Conservation (phyloP, 2,113 vertebrate species). For the Aplodontia rufa region DNA sequence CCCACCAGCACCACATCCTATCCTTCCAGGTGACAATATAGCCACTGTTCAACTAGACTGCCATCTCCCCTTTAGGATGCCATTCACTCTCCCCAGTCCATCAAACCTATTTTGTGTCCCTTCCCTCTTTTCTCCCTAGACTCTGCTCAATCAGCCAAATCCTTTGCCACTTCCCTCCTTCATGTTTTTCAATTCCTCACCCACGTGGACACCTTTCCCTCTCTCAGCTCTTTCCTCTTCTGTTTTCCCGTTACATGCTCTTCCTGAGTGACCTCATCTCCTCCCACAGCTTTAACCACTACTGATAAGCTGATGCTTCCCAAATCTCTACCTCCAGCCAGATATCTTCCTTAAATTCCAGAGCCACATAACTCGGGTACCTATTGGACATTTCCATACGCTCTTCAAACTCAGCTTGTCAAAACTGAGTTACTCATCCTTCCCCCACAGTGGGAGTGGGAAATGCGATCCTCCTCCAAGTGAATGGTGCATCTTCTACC, state of each 20-base stretch:
- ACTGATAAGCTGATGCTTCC: neutral
- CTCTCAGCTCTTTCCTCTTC: neutral
- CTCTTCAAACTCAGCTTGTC: conserved; percentile 21
- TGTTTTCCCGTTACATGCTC: neutral
- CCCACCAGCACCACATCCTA: neutral
- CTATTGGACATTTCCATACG: conserved; percentile 17
- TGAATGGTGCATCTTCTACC: neutral
- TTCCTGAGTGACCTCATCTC: neutral
- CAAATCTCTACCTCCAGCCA: neutral
- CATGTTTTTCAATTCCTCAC: neutral
- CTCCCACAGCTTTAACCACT: neutral
- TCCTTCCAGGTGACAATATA: neutral
- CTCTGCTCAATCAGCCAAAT: neutral
- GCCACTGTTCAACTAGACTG: neutral
- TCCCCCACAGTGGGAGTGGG: neutral
- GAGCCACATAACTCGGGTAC: neutral
- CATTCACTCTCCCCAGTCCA: neutral
- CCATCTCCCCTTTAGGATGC: neutral
- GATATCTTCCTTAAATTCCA: neutral
- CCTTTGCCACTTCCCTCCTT: neutral
- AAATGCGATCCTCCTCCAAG: conserved; percentile 7
- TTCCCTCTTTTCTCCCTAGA: neutral
- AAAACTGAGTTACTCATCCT: conserved; percentile 41
- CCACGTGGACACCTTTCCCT: neutral
- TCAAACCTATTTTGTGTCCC: neutral